Evolutionary conservation across 2,888 invertebrate species (phyloP), one percentile per base, ranked within the genome.

Genomic region (Lottia gigantea): DNA sequence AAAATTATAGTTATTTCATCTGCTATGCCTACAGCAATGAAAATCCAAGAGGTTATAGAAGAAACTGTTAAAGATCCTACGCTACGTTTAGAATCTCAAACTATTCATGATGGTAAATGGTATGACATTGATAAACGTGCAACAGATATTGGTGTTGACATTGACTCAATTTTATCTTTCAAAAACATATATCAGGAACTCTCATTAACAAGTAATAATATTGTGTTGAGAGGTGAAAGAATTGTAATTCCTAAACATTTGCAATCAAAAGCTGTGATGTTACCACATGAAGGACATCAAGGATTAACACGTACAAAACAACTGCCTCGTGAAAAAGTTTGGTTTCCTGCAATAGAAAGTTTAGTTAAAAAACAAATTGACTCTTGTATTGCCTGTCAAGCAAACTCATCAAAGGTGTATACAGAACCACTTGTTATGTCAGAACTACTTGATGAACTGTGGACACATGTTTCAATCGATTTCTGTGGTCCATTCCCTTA

Each of bases 271-370:
- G 77, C 71, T 6, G 67, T 80, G 75, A 74, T 12, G n/a, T n/a
- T n/a, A n/a, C n/a, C n/a, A n/a, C n/a, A n/a, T n/a, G n/a, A n/a
- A n/a, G n/a, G n/a, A n/a, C 79, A 81, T 64, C 78, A 77, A 68
- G 81, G 78, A 8, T 70, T 78, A n/a, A 76, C 76, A n/a, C 74
- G 74, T 61, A 80, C 77, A 2, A 82, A 78, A 72, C 64, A 67
- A 64, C 66, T 79, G 12, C 62, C 79, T 15, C 64, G 78, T 46
- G 77, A 47, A 47, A 47, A 47, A 47, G 47, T 47, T 16, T 47
- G 47, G 47, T 47, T 47, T n/a, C 47, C 47, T 76, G 71, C 72
- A 12, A 76, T 79, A 7, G 77, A 81, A 67, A 62, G 66, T 47
- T 47, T 74, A 61, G 78, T 76, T 12, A 78, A 80, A 66, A 65